Base-by-base conservation (phyloP, 1,140 invertebrate species). In the Trichonephila inaurata region DNA sequence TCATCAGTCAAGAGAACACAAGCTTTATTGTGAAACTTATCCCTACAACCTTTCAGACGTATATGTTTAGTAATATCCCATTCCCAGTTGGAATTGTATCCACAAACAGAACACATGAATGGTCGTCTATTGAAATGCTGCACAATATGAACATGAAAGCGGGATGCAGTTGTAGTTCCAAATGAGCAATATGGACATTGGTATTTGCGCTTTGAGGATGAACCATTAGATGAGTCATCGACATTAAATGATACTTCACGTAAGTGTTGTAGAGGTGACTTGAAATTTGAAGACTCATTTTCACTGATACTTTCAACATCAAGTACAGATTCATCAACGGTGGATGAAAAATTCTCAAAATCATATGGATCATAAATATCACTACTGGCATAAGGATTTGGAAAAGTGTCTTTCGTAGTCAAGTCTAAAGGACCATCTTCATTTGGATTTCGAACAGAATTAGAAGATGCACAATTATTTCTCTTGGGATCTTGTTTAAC, bases 31-130 rank as follows among this genome's bases (percentile, higher is more conserved):
- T 99, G 98, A 66, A 97, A 97, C 90, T 97, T 97, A 96, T 99
- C 98, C 91, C 98, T 96, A 21, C 97, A 97, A 7, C 94, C 94
- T 96, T 98, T 98, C 95, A 98, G 96, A 95, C 98, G 97, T 92
- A 99, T 99, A 95, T 99, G 98, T 96, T 99, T 99, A 72, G 98
- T 98, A 93, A 99, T 98, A 96, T 99, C 98, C 98, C 98, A 99
- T 94, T 98, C 97, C 98, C 98, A 99, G 96, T 99, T 99, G 40
- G 98, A 99, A 94, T 98, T 97, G 95, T 99, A 98, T 40, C 97
- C 97, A 96, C 99, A 99, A 5, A 98, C 96, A 5, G 98, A 99
- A 96, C 99, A 99, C 96, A 98, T 98, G 95, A 99, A 99, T 7
- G 98, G 98, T 95, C 98, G 98, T 95, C 98, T 98, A 96, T 98